A percentile compares a stretch with the other conserved stretches of the same genome.
Evolutionary conservation across 2,113 vertebrate species (phyloP).

Genomic region (Neolamprologus falcicula): DNA sequence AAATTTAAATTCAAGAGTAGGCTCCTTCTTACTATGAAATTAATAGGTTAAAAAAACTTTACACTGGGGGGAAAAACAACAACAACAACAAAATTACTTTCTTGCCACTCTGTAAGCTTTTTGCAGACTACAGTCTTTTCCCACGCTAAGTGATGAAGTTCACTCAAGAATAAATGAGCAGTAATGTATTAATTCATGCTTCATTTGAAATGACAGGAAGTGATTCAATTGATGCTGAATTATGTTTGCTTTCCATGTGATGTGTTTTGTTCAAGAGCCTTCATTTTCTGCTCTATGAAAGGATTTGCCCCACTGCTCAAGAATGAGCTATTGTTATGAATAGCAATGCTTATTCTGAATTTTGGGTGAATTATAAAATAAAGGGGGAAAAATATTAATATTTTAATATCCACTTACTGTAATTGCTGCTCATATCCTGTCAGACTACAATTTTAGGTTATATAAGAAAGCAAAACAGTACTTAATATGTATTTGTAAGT

Average conservation of each 20-base stretch:
- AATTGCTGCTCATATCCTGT: neutral
- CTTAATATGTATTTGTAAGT: constrained; percentile 24
- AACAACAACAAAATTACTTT: neutral
- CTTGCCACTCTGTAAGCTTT: neutral
- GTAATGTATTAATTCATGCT: neutral
- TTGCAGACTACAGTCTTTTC: neutral
- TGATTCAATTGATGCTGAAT: constrained; percentile 6
- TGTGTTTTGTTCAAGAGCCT: constrained; percentile 8
- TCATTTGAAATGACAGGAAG: constrained; percentile 31
- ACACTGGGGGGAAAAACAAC: neutral
- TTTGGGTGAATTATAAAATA: neutral
- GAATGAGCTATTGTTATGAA: constrained; percentile 24
- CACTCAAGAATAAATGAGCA: constrained; percentile 12
- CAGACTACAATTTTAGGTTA: neutral
- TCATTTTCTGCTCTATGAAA: constrained; percentile 16
- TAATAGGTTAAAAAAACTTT: neutral
- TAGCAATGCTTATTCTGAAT: constrained; percentile 5
- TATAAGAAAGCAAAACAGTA: constrained; percentile 17
- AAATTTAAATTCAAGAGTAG: neutral
- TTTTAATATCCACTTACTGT: neutral
- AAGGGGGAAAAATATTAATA: neutral
- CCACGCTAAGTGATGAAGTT: neutral
- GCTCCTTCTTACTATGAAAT: neutral
- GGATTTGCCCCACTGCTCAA: constrained; percentile 15
- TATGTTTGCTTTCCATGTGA: constrained; percentile 11